Percentiles rank a stretch among this genome's conserved stretches.
phyloP scores from a whole-genome alignment of 1,140 invertebrate species.

The Plutomurus gul region DNA sequence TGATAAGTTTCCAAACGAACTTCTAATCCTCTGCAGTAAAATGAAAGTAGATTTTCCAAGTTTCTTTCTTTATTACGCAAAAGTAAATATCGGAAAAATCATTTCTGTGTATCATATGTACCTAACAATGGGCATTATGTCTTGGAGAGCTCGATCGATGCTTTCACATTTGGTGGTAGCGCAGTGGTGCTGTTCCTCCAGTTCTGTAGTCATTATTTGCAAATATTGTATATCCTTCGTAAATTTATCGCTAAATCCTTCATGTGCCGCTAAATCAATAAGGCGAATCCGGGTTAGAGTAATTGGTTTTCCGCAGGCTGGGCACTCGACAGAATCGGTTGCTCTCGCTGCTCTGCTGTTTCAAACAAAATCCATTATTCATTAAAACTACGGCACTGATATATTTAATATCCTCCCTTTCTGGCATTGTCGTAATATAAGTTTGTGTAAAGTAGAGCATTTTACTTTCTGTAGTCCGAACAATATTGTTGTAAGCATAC shows the following conservation, averaged over 20 bases:
- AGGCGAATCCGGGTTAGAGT: neutral
- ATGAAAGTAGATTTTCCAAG: neutral
- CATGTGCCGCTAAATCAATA: constrained; percentile 16
- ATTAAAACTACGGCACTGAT: neutral
- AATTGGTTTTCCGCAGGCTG: neutral
- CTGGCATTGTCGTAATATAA: too few relatives aligned
- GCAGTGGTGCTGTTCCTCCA: neutral
- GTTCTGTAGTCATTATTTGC: neutral
- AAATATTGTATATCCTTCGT: neutral
- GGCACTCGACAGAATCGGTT: neutral
- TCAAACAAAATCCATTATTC: neutral
- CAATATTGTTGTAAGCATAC: constrained; percentile 36
- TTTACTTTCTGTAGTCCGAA: constrained; percentile 18
- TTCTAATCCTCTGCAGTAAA: neutral
- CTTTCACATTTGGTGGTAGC: neutral
- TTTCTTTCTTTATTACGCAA: neutral
- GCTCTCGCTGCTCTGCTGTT: neutral
- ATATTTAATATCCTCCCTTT: too few relatives aligned
- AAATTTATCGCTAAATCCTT: neutral
- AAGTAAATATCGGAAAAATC: neutral
- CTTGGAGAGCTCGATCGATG: neutral
- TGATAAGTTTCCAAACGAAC: neutral
- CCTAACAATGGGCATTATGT: neutral
- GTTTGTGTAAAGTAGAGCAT: too few relatives aligned
- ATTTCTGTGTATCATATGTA: neutral